These are phyloP conservation scores for Scaptomyza tumidula DNA, from an alignment of 2,888 invertebrate species.

Conservation along the genomic window DNA sequence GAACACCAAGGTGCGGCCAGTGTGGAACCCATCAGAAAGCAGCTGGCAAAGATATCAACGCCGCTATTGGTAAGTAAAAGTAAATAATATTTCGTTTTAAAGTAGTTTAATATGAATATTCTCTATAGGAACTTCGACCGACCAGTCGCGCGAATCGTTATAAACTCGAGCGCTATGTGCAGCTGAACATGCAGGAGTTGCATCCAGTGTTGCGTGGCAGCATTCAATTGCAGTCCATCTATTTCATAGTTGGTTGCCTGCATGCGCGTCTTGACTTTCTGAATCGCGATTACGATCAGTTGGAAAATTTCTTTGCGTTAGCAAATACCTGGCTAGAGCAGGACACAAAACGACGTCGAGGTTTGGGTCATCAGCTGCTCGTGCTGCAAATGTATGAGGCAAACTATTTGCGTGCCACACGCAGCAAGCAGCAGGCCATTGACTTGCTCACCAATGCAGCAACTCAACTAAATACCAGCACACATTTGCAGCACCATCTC, in stretches of 20 bases:
- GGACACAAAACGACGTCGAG: conserved; percentile 27
- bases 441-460: conserved; percentile 44
- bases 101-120: background rate
- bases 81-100: background rate
- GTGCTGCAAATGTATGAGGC: conserved; percentile 70
- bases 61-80: conserved; percentile 40
- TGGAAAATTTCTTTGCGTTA: conserved; percentile 72
- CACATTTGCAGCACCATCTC: conserved; percentile 19
- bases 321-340: conserved; percentile 63
- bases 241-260: conserved; percentile 76
- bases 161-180: conserved; percentile 62
- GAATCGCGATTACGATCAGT: conserved; percentile 64
- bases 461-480: conserved; percentile 24
- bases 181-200: conserved; percentile 2
- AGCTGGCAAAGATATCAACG: conserved; percentile 48
- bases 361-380: conserved; percentile 52
- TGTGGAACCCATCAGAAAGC: conserved; percentile 75
- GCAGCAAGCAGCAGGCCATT: conserved; percentile 63
- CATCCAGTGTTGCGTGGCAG: conserved; percentile 40
- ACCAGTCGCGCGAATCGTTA: background rate
- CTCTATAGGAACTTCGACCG: conserved; percentile 7
- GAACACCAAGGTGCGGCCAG: conserved; percentile 31
- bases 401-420: conserved; percentile 74
- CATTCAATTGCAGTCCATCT: conserved; percentile 71
- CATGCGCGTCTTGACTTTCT: conserved; percentile 79